These are phyloP conservation scores for Micronycteris hirsuta DNA, from an alignment of 2,113 vertebrate genomes.

Conservation along the genomic window DNA sequence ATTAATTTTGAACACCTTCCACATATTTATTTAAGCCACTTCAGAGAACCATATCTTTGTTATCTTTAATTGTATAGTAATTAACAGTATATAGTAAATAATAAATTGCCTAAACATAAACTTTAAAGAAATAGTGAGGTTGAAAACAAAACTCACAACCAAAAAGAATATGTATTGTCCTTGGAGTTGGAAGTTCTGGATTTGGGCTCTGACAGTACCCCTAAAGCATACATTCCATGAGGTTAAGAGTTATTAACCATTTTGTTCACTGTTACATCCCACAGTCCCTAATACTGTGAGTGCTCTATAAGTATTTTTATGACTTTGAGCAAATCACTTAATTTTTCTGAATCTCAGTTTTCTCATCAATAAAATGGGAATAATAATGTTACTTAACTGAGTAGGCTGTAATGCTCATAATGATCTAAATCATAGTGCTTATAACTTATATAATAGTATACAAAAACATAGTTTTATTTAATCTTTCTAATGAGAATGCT, in stretches of 20 bases:
- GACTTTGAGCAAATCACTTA: neutral
- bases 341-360: neutral
- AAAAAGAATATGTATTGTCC: neutral
- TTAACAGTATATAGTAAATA: neutral
- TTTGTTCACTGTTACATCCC: neutral
- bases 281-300: neutral
- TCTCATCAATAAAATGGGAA: neutral
- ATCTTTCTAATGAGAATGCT: neutral
- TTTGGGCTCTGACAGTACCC: neutral
- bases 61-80: neutral
- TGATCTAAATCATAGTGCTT: neutral
- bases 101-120: neutral
- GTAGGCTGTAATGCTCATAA: neutral
- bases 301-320: neutral
- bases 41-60: neutral
- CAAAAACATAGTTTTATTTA: neutral
- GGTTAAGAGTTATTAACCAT: neutral
- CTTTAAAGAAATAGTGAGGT: neutral
- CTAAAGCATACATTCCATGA: neutral
- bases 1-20: neutral
- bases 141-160: neutral
- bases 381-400: neutral
- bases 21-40: neutral
- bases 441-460: neutral
- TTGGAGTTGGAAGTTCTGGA: neutral